A percentile compares a stretch with the other conserved stretches of the same genome.
Conservation (phyloP, 2,797 vertebrate genomes). For the Aeoliscus strigatus region DNA sequence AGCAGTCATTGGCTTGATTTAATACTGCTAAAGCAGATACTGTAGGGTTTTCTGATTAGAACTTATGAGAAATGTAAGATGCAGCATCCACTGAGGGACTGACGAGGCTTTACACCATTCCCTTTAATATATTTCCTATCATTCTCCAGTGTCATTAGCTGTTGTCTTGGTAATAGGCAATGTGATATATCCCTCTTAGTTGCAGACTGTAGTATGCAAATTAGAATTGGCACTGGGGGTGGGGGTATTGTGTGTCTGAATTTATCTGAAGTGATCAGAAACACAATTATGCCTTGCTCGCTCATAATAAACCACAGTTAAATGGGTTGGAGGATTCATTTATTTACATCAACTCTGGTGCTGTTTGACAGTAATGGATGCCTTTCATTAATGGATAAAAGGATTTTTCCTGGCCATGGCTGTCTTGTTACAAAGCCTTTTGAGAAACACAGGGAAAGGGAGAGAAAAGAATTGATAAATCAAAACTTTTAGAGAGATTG, state of each 20-base stretch:
- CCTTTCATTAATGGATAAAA: conserved; percentile 75
- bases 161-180: conserved; percentile 59
- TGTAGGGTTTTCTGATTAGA: conserved; percentile 22
- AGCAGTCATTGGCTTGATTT: conserved; percentile 10
- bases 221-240: conserved; percentile 50
- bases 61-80: conserved; percentile 3
- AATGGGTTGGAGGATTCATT: conserved; percentile 77
- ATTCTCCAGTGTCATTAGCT: conserved; percentile 62
- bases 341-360: conserved; percentile 75
- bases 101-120: conserved; percentile 45
- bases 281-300: conserved; percentile 74
- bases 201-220: conserved; percentile 51
- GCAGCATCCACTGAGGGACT: conserved; percentile 5
- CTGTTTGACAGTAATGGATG: conserved; percentile 71
- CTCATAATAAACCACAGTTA: conserved; percentile 74
- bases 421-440: conserved; percentile 41
- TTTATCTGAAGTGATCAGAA: conserved; percentile 74
- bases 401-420: conserved; percentile 36
- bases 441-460: neutral
- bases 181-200: conserved; percentile 43
- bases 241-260: conserved; percentile 49
- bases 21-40: conserved; percentile 32
- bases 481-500: conserved; percentile 70
- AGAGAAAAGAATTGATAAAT: conserved; percentile 59
- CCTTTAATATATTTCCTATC: conserved; percentile 51